These are phyloP conservation scores for Protomyctophum bolini DNA, from an alignment of 2,113 vertebrate genomes.

Conservation along the genomic window DNA sequence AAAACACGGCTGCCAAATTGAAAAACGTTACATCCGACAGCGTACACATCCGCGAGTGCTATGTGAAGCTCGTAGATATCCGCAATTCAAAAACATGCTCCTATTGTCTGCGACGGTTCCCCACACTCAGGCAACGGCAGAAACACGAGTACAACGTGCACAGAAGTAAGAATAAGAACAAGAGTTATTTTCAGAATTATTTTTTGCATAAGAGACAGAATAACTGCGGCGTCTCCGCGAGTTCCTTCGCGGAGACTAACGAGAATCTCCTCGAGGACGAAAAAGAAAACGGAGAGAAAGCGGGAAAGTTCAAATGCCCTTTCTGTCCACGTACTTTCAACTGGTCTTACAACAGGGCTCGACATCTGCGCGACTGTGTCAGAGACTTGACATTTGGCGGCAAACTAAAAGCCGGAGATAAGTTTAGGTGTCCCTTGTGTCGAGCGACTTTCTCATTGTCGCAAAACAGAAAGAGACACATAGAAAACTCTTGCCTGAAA, in stretches of 20 bases:
- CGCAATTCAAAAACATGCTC: constrained; percentile 44
- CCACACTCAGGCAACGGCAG: constrained; percentile 27
- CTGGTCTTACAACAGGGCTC: constrained; percentile 70
- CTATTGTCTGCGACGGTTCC: constrained; percentile 60
- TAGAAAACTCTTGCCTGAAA: constrained; percentile 64
- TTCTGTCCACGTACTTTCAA: constrained; percentile 75
- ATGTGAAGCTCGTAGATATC: constrained; percentile 74
- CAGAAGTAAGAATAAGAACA: constrained; percentile 12
- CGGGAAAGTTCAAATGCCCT: constrained; percentile 67
- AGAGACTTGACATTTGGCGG: constrained; percentile 33
- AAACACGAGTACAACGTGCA: constrained; percentile 57
- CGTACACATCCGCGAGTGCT: constrained; percentile 49
- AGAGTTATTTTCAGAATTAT: constrained; percentile 11
- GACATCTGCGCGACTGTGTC: constrained; percentile 77
- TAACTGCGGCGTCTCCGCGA: not conserved
- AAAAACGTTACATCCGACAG: not conserved
- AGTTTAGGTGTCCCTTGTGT: constrained; percentile 77
- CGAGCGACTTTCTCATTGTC: constrained; percentile 50
- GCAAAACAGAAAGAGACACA: constrained; percentile 70
- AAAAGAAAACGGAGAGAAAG: constrained; percentile 15
- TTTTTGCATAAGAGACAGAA: constrained; percentile 16
- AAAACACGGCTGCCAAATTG: constrained; percentile 15
- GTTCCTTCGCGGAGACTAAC: constrained; percentile 22
- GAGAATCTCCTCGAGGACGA: constrained; percentile 47
- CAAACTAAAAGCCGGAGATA: constrained; percentile 52